These are phyloP conservation scores for Poecile montanus DNA, from an alignment of 2,797 vertebrate species.

Conservation along the genomic window DNA sequence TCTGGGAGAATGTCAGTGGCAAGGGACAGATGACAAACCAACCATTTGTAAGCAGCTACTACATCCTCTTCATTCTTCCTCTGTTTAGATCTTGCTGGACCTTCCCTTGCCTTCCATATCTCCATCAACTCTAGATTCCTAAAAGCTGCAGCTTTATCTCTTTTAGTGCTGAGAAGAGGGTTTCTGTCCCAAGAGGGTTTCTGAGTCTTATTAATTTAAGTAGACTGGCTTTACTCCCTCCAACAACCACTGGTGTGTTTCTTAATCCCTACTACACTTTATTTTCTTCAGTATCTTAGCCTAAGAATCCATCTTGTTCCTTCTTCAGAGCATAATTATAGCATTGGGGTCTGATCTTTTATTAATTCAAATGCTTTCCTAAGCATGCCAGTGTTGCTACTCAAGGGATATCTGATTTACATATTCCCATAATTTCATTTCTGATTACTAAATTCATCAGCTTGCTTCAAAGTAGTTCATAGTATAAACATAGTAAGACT, in stretches of 20 bases:
- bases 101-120: not conserved
- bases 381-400: constrained; percentile 9
- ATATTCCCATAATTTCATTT: constrained; percentile 59
- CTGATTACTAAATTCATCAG: constrained; percentile 64
- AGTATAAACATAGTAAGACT: constrained; percentile 45
- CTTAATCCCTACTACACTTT: not conserved
- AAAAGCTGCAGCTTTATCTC: not conserved
- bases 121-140: not conserved
- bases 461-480: constrained; percentile 51
- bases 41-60: accelerated
- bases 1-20: not conserved
- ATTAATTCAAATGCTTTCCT: constrained; percentile 58
- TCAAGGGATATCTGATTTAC: constrained; percentile 57
- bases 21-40: not conserved
- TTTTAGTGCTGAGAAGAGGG: not conserved
- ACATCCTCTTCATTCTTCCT: not conserved
- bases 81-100: not conserved
- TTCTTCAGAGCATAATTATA: constrained; percentile 32
- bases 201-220: not conserved
- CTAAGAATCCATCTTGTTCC: not conserved
- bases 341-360: constrained; percentile 38
- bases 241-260: not conserved
- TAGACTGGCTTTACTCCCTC: not conserved
- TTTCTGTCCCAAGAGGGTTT: not conserved
- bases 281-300: not conserved